Evolutionary conservation across 2,888 invertebrate genomes (phyloP), one percentile per base, ranked within the genome.

Genomic region (Aphelenchoides bicaudatus): DNA sequence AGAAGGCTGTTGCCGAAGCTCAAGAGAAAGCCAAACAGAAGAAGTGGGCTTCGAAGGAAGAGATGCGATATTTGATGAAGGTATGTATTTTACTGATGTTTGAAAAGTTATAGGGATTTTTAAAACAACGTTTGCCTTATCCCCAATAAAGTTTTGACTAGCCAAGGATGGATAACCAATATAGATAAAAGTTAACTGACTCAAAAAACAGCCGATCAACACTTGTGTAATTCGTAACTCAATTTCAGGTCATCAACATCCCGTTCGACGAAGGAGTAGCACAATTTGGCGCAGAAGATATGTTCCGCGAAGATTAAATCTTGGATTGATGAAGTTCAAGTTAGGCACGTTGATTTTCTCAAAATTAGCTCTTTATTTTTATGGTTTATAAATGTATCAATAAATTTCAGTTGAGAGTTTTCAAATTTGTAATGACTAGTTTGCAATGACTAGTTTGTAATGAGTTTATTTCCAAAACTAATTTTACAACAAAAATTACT

Each of bases 41-140:
- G 73, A 75, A 75, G 69, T 75, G 75, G 75, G 61, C 70, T 27
- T 70, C 71, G 62, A 75, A 74, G 70, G 75, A 75, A 57, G 73
- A 75, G 63, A 75, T 75, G 74, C 65, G 71, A 48, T 71, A 72
- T 53, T 68, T 75, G 58, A 72, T 75, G 73, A 69, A 74, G 71
- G 75, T 72, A 47, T 25, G 37, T 63, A 0, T 61, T 23, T 30
- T 56, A 28, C 29, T 5, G 27, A 28, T 6, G 28, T 19, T 8
- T 10, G 10, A 13, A 13, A 39, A 13, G 46, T 19, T 23, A 47
- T 25, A 47, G 48, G 25, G 10, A 16, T 47, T 47, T 47, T 47
- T 47, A 21, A 23, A 16, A 16, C 48, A 47, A 47, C 23, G 48
- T 21, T 34, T 34, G 34, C 16, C 28, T 28, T 47, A 47, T 51